Base-by-base conservation (phyloP, 2,888 invertebrate genomes). In the Sialis lutaria region DNA sequence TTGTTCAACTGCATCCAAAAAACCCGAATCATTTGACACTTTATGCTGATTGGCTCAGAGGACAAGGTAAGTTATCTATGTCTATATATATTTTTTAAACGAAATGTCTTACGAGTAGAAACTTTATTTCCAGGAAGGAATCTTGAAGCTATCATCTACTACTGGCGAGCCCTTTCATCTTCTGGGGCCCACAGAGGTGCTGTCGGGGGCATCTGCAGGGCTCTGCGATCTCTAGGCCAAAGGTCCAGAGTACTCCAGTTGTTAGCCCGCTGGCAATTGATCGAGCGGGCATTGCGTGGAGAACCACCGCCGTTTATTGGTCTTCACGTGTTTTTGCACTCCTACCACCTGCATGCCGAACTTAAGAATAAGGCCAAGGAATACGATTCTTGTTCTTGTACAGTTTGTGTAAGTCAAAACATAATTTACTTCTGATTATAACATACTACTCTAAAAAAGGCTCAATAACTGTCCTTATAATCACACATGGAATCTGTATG, bases 21-120 rank as follows among this genome's bases (percentile, higher is more conserved):
- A 79, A 79, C 59, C 78, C 82, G 56, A 79, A 82, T 56, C 77
- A 82, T 56, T 72, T 77, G 34, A 70, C 80, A 40, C 72, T 82
- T 51, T 82, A 82, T 57, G 83, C 80, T 33, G 74, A 78, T 52
- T 85, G 84, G 78, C 69, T 79, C 31, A 70, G 72, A 50, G 74
- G 74, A 48, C 75, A 74, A 67, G 77, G 81, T 79, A 57, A 64
- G 58, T 51, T 40, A 12, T 44, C 30, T 33, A 35, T n/a, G 40
- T 22, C 33, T 10, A 10, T 10, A 8, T 42, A 9, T 42, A 5
- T 31, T 30, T 22, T 22, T 13, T n/a, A 42, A 42, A 13, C 44
- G 48, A 50, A 53, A 48, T 48, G 50, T 43, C 50, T 52, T 6
- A 33, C n/a, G 33, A 33, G 13, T 32, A 1, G 4, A 4, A 43